Conservation (phyloP, 2,888 invertebrate species). For the Arge pagana region DNA sequence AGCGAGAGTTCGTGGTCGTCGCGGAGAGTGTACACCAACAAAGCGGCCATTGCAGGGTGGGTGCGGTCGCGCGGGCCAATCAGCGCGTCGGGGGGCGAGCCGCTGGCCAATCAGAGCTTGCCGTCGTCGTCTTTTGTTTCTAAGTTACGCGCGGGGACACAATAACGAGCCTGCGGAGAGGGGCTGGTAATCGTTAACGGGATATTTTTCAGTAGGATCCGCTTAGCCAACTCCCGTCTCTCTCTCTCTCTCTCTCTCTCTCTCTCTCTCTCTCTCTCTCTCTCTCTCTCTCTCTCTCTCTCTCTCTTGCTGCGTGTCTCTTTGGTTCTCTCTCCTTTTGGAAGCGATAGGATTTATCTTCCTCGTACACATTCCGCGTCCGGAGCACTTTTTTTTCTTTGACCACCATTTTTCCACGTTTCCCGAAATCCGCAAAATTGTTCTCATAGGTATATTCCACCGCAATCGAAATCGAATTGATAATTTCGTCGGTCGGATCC, state of each 20-base stretch:
- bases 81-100: conserved; percentile 50
- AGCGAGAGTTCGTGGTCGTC: conserved; percentile 25
- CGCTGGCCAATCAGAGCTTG: conserved; percentile 53
- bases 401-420: no score
- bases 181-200: conserved; percentile 53
- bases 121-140: conserved; percentile 54
- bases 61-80: conserved; percentile 57
- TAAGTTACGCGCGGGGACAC: conserved; percentile 46
- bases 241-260: conserved; percentile 18
- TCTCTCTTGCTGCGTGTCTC: conserved; percentile 24
- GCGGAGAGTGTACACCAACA: conserved; percentile 45
- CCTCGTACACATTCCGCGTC: no score
- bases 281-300: conserved; percentile 19
- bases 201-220: conserved; percentile 43
- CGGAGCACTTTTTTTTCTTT: no score
- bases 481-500: no score
- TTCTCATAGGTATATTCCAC: no score
- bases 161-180: conserved; percentile 48
- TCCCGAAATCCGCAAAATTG: no score
- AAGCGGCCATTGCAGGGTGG: conserved; percentile 59
- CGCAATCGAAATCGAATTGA: no score
- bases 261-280: conserved; percentile 29
- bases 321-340: conserved; percentile 26
- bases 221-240: conserved; percentile 14
- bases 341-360: no score